phyloP scores from a whole-genome alignment of 64 coral and sea anemone species.

The Stylophora pistillata region DNA sequence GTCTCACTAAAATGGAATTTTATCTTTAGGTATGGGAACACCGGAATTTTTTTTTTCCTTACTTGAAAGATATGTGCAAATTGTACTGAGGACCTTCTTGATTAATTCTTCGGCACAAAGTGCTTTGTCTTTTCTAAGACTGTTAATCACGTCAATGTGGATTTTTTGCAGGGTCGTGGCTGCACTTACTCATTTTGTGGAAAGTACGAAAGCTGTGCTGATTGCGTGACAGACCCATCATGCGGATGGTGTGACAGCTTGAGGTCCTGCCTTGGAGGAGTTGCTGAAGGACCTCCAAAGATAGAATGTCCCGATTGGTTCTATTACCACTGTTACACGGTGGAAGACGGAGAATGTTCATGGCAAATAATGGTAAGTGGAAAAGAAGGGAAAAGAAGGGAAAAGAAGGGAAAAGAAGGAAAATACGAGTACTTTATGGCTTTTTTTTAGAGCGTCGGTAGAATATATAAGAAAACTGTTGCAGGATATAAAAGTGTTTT shows the following conservation, averaged over 20 bases:
- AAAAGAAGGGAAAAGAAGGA: neutral
- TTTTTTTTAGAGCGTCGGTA: too few relatives aligned
- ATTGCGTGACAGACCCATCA: constrained; percentile 29
- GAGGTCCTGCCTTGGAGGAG: constrained; percentile 24
- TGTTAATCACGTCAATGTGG: neutral
- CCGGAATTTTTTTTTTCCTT: too few relatives aligned
- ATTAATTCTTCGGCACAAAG: neutral
- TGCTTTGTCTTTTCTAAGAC: neutral
- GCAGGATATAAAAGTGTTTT: too few relatives aligned
- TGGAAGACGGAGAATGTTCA: constrained; percentile 31
- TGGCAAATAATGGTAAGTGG: constrained; percentile 23
- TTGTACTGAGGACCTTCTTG: neutral
- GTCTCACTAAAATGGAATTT: too few relatives aligned
- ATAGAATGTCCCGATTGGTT: constrained; percentile 52
- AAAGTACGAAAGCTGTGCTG: constrained; percentile 34
- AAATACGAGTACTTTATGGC: too few relatives aligned
- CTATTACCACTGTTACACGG: constrained; percentile 52
- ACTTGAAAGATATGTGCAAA: too few relatives aligned
- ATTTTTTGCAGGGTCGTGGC: constrained; percentile 31
- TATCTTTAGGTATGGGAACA: too few relatives aligned
- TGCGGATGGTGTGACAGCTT: constrained; percentile 59
- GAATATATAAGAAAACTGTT: too few relatives aligned
- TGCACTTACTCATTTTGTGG: constrained; percentile 57
- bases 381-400: neutral
- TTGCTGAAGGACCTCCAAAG: constrained; percentile 19